phyloP scores from a whole-genome alignment of 2,888 invertebrate genomes.

The Phengaris arion region DNA sequence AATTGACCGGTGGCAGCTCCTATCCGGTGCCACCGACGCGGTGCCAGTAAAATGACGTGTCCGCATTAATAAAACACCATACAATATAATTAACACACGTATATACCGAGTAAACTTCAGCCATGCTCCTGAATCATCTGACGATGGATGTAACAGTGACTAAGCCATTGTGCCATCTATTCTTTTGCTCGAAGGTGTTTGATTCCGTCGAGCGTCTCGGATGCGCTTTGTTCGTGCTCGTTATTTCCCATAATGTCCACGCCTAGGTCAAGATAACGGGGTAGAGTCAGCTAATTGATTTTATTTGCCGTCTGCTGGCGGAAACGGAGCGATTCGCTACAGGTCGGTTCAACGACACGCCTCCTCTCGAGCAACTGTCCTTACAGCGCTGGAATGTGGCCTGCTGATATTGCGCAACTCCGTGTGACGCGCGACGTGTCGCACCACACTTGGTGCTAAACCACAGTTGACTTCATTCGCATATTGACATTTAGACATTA shows the following conservation, averaged over 20 bases:
- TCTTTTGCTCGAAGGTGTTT: slow-evolving; percentile 29
- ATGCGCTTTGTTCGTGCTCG: slow-evolving; percentile 36
- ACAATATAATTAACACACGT: slow-evolving; percentile 70
- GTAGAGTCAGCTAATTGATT: slow-evolving; percentile 58
- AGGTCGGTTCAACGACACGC: slow-evolving; percentile 69
- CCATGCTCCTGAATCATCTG: slow-evolving; percentile 60
- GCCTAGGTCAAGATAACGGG: slow-evolving; percentile 49
- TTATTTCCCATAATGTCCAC: slow-evolving; percentile 39
- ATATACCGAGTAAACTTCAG: slow-evolving; percentile 59
- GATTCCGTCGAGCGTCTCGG: slow-evolving; percentile 33
- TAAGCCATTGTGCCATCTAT: slow-evolving; percentile 36
- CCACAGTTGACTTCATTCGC: not conserved
- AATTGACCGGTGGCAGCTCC: slow-evolving; percentile 71
- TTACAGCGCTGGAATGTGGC: slow-evolving; percentile 60
- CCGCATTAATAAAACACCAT: slow-evolving; percentile 73
- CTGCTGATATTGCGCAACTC: slow-evolving; percentile 40
- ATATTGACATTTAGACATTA: not conserved
- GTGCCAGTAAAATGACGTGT: slow-evolving; percentile 73
- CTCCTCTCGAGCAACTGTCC: slow-evolving; percentile 47
- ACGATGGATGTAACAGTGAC: slow-evolving; percentile 37
- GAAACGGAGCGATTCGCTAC: slow-evolving; percentile 62
- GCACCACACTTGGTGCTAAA: not conserved
- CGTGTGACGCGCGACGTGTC: not conserved
- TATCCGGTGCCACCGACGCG: slow-evolving; percentile 74
- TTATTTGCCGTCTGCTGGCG: slow-evolving; percentile 60